A percentile compares a stretch with the other conserved stretches of the same genome.
These are phyloP conservation scores for Zosterops pallidus DNA, from an alignment of 2,113 vertebrate species.

Conservation along the genomic window DNA sequence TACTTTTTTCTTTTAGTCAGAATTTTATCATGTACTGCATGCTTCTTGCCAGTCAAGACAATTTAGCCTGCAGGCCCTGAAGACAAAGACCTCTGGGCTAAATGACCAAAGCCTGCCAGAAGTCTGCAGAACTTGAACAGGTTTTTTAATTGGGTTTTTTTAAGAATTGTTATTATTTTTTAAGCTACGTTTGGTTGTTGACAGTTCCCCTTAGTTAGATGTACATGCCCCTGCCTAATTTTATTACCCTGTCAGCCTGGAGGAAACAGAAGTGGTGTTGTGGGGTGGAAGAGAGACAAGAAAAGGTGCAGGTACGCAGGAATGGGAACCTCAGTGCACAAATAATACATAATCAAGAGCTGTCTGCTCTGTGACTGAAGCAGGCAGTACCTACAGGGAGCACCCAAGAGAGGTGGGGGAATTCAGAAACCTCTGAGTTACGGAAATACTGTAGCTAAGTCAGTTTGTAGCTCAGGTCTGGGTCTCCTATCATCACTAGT, in stretches of 20 bases:
- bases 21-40: conserved; percentile 3
- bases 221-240: not conserved
- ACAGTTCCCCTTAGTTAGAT: not conserved
- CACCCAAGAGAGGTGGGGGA: not conserved
- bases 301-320: not conserved
- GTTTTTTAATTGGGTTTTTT: conserved; percentile 37
- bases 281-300: not conserved
- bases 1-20: conserved; percentile 16
- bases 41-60: conserved; percentile 34
- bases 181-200: not conserved
- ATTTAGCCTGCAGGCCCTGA: not conserved
- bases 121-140: conserved; percentile 34
- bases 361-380: not conserved
- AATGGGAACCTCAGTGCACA: not conserved
- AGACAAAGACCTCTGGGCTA: conserved; percentile 34
- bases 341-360: not conserved
- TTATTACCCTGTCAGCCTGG: not conserved
- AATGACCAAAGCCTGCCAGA: conserved; percentile 22
- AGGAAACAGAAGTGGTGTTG: not conserved
- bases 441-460: not conserved
- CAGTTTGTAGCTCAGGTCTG: not conserved
- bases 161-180: conserved; percentile 5
- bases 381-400: not conserved
- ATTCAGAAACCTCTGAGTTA: not conserved
- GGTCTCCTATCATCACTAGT: not conserved